Conservation (phyloP, 1,140 invertebrate species). For the Apis cerana region DNA sequence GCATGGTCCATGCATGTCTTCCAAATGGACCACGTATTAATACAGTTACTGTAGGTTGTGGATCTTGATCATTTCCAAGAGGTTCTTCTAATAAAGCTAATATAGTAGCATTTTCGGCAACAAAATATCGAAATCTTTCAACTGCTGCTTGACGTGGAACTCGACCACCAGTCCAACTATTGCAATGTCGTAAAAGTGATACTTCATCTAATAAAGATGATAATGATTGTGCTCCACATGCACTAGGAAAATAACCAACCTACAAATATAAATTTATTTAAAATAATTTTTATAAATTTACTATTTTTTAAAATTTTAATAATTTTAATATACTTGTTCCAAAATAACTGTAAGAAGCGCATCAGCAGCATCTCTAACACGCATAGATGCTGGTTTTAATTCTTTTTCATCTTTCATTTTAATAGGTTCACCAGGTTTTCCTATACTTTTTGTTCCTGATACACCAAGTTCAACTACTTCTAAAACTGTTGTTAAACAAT, state of each 20-base stretch:
- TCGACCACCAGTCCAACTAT: slow-evolving; percentile 82
- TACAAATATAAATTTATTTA: slow-evolving; percentile 66
- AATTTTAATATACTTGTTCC: slow-evolving; percentile 87
- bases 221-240: slow-evolving; percentile 91
- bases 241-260: slow-evolving; percentile 91
- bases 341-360: slow-evolving; percentile 94
- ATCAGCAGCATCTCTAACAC: slow-evolving; percentile 97
- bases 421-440: slow-evolving; percentile 93
- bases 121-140: slow-evolving; percentile 92
- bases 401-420: slow-evolving; percentile 98
- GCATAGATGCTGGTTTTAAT: slow-evolving; percentile 96
- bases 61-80: slow-evolving; percentile 90
- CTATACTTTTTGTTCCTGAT: slow-evolving; percentile 94
- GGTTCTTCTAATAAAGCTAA: slow-evolving; percentile 95
- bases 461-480: slow-evolving; percentile 99
- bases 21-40: slow-evolving; percentile 95
- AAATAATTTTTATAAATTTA: background rate
- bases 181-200: slow-evolving; percentile 91
- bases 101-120: slow-evolving; percentile 94
- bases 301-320: background rate
- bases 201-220: slow-evolving; percentile 94
- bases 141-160: slow-evolving; percentile 82
- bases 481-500: slow-evolving; percentile 94
- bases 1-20: slow-evolving; percentile 96
- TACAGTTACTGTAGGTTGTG: slow-evolving; percentile 89